Conservation (phyloP, 2,113 vertebrate species). For the Apus apus region DNA sequence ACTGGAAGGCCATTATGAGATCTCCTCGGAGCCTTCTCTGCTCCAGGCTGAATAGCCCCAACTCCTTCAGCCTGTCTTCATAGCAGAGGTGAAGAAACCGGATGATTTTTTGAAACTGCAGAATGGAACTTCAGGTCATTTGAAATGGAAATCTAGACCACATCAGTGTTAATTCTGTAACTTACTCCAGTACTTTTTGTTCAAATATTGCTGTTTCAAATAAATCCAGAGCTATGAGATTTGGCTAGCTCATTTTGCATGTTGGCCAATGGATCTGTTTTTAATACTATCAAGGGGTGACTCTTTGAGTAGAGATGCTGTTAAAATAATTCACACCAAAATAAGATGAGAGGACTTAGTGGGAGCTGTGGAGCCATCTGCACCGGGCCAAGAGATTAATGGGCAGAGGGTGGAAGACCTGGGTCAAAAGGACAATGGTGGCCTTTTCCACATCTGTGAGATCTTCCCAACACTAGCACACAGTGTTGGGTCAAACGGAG, state of each 20-base stretch:
- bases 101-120: neutral
- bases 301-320: neutral
- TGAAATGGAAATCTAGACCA: neutral
- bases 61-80: too few species aligned
- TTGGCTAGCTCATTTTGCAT: neutral
- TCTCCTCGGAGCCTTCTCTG: too few species aligned
- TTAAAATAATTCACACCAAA: neutral
- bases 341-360: neutral
- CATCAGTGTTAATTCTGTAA: neutral
- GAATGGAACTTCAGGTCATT: neutral
- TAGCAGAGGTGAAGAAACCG: neutral
- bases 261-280: neutral
- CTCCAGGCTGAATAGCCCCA: too few species aligned
- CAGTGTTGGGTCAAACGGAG: rapidly evolving
- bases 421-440: neutral
- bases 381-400: neutral
- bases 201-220: neutral
- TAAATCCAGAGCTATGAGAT: neutral
- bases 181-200: neutral
- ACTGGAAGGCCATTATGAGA: too few species aligned
- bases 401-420: rapidly evolving
- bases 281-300: neutral
- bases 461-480: neutral
- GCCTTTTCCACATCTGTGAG: neutral
- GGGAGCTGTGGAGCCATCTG: rapidly evolving